Conservation (phyloP, 2,888 invertebrate species). For the Cactoblastis cactorum region DNA sequence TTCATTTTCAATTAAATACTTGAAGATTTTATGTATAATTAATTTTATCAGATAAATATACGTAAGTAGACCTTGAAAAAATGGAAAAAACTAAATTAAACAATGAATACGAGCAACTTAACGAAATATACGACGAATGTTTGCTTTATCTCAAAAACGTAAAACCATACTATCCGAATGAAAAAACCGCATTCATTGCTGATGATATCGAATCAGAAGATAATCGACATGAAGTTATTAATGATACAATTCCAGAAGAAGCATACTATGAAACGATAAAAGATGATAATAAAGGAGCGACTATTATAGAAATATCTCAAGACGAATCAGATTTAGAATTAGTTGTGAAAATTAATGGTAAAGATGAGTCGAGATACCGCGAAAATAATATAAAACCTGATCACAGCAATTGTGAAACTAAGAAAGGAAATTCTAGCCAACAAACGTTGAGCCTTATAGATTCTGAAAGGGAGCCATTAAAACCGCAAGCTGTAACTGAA, state of each 20-base stretch:
- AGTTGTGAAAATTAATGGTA: neutral
- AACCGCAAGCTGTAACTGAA: constrained; percentile 12
- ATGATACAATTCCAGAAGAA: constrained; percentile 24
- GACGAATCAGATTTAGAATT: constrained; percentile 10
- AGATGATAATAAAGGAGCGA: constrained; percentile 12
- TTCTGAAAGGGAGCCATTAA: constrained; percentile 35
- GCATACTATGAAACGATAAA: constrained; percentile 46
- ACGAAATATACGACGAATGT: constrained; percentile 64
- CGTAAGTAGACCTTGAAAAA: neutral
- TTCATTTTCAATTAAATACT: no score
- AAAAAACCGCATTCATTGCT: neutral
- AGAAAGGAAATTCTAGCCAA: neutral
- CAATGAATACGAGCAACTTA: constrained; percentile 51
- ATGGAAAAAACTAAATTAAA: constrained; percentile 17
- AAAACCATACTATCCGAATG: constrained; percentile 20
- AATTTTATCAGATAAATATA: neutral
- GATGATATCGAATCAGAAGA: constrained; percentile 12
- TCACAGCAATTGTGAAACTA: neutral
- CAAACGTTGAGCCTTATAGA: constrained; percentile 21
- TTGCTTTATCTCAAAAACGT: constrained; percentile 50
- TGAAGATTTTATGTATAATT: no score
- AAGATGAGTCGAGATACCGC: neutral
- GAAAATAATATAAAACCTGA: neutral
- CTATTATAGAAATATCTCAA: constrained; percentile 16
- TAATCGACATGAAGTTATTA: constrained; percentile 12